A percentile compares a stretch with the other conserved stretches of the same genome.
phyloP scores from a whole-genome alignment of 1,140 invertebrate species.

The Sogatella furcifera region DNA sequence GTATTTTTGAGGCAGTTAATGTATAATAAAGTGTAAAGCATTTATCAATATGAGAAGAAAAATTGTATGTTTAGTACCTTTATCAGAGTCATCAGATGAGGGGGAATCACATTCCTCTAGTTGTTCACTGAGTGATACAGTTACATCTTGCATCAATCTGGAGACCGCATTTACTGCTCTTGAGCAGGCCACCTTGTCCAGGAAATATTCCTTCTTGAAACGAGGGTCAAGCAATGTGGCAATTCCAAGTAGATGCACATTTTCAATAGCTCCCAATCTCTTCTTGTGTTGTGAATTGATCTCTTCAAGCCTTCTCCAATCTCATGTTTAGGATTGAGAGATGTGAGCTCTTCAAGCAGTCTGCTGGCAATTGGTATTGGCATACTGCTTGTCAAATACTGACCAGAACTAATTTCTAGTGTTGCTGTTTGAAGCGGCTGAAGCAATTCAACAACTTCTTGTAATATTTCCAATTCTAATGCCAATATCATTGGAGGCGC shows the following conservation, averaged over 20 bases:
- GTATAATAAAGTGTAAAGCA: no score
- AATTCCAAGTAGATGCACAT: constrained; percentile 21
- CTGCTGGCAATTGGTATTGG: constrained; percentile 9
- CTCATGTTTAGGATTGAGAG: constrained; percentile 1
- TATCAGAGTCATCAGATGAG: no score
- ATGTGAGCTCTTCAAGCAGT: not conserved
- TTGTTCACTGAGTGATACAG: constrained; percentile 1
- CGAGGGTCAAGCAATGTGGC: constrained; percentile 31
- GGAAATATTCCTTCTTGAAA: constrained; percentile 28
- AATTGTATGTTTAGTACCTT: no score
- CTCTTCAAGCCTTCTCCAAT: not conserved
- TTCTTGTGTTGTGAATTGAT: constrained; percentile 1
- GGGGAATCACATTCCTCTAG: not conserved
- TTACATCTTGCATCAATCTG: not conserved
- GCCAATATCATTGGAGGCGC: constrained; percentile 11
- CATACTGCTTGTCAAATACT: constrained; percentile 9
- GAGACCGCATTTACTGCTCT: not conserved
- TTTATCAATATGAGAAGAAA: no score
- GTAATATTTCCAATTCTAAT: constrained; percentile 5
- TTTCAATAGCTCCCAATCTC: constrained; percentile 19
- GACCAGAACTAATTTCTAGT: constrained; percentile 2
- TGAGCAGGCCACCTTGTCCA: not conserved
- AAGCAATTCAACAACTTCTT: constrained; percentile 9
- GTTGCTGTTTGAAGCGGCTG: constrained; percentile 5
- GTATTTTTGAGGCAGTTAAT: no score